Conservation (phyloP, 2,113 vertebrate genomes). For the Pimephales promelas region DNA sequence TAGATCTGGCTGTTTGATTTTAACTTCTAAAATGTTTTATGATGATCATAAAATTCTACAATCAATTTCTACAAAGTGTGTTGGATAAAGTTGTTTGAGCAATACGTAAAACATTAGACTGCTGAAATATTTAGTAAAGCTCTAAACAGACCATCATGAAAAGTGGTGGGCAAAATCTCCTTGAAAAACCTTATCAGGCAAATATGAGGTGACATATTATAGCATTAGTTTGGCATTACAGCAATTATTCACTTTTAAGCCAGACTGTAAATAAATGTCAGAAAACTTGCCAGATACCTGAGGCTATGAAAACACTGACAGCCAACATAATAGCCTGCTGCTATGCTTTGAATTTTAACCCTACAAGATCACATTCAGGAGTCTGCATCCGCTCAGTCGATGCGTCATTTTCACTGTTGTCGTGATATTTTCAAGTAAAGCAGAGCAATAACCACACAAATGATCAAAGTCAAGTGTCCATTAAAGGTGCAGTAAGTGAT, state of each 20-base stretch:
- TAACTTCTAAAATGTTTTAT: background rate
- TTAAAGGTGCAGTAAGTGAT: background rate
- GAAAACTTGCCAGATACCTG: background rate
- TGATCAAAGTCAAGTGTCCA: background rate
- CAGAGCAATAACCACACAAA: background rate
- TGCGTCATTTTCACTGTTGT: background rate
- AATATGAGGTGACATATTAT: background rate
- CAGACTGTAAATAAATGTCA: conserved; percentile 14
- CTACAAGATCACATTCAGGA: background rate
- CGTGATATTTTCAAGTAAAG: background rate
- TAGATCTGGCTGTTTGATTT: background rate
- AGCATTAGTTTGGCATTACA: background rate
- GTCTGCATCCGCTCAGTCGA: background rate
- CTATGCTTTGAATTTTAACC: background rate
- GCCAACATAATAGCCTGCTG: conserved; percentile 9
- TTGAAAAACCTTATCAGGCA: background rate
- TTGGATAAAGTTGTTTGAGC: background rate
- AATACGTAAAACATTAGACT: background rate
- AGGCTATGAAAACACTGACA: background rate
- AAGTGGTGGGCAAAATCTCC: conserved; percentile 2
- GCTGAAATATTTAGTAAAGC: background rate
- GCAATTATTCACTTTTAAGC: conserved; percentile 15
- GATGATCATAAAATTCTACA: background rate
- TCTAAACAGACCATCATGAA: background rate
- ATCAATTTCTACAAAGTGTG: background rate